Evolutionary conservation across 1,140 invertebrate genomes (phyloP).

Genomic region (Amphibalanus amphitrite): DNA sequence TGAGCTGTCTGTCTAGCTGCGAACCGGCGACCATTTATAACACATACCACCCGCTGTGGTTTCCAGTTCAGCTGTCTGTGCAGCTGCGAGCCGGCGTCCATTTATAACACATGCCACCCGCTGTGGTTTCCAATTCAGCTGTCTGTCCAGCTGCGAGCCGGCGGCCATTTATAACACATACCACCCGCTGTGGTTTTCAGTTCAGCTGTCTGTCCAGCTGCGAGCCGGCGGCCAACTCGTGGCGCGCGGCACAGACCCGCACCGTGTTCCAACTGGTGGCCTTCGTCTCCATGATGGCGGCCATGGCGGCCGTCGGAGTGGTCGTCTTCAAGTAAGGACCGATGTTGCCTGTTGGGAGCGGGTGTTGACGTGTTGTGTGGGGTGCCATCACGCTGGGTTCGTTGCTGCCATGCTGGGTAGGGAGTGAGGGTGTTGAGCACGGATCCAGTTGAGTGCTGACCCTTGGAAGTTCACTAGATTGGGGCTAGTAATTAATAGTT

Average conservation of each 20-base stretch:
- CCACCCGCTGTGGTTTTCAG: not conserved
- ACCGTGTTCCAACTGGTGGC: constrained; percentile 46
- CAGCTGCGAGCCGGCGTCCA: no score
- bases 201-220: not conserved
- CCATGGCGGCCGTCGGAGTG: constrained; percentile 36
- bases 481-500: no score
- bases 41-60: no score
- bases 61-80: not conserved
- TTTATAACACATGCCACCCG: no score
- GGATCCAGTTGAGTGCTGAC: no score
- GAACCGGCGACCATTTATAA: no score
- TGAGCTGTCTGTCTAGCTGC: no score
- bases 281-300: constrained; percentile 40
- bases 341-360: not conserved
- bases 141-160: not conserved
- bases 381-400: no score
- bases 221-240: constrained; percentile 30
- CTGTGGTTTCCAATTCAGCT: not conserved
- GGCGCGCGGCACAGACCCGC: constrained; percentile 49
- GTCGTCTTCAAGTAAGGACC: constrained; percentile 33
- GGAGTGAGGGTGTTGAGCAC: no score
- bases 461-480: no score
- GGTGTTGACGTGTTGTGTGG: not conserved
- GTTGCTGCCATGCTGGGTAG: no score
- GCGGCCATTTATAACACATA: not conserved